Evolutionary conservation across 2,113 vertebrate genomes (phyloP), one percentile per base, ranked within the genome.

Genomic region (Aspidoscelis tigris): DNA sequence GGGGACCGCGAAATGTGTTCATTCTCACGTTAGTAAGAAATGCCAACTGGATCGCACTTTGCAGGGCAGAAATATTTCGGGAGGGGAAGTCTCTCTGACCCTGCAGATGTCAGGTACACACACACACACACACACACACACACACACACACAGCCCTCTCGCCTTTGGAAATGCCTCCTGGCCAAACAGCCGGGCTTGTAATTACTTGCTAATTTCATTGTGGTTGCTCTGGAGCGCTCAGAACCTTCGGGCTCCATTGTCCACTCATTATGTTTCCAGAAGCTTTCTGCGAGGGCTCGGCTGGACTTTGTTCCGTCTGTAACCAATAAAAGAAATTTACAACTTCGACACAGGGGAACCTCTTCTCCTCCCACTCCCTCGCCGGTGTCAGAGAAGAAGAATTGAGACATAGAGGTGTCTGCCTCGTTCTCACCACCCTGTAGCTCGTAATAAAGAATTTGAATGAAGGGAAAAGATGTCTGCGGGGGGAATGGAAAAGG

Each of bases 181-280:
- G 68, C 58, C 90, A 73, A 76, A 87, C 83, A 86, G 84, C 89
- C 66, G 22, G 86, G 83, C 76, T 86, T 78, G 91, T 92, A 92
- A 94, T 92, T 88, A 95, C 89, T 92, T 93, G 85, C 76, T 94
- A 81, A 84, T 93, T 93, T 93, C 92, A 92, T 93, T 92, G 90
- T 89, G 84, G 88, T 79, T 87, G 88, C 90, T 84, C 89, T 90
- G 92, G 87, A 80, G 89, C 87, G 84, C 85, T 86, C 75, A 47
- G 69, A 92, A 90, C 75, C 72, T 85, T 89, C 75, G 77, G 85
- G 78, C 78, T 89, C 90, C 91, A 88, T 78, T 84, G 84, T 84
- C 73, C 83, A 82, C 89, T 89, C 88, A 86, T 87, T 92, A 88
- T 82, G 86, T 87, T 87, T 93, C 81, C 89, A 91, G 86, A 91